Conservation (phyloP, 2,797 vertebrate species). For the Cheirogaleus major region DNA sequence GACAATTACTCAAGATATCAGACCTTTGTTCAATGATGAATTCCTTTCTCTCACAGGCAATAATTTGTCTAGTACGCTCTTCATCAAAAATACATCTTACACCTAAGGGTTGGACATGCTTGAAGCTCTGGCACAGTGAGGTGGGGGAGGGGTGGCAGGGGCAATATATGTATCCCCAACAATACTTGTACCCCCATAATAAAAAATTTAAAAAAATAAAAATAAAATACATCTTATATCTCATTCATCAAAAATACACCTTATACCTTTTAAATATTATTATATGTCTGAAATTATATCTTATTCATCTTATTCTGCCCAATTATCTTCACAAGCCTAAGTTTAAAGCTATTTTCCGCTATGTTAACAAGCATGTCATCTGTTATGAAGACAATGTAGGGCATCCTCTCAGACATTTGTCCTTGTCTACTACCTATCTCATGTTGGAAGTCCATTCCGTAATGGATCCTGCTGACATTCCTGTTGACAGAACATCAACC, state of each 20-base stretch:
- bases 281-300: background rate
- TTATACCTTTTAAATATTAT: background rate
- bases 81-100: background rate
- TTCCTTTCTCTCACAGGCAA: background rate
- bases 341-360: background rate
- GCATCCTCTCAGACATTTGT: background rate
- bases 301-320: background rate
- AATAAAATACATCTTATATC: background rate
- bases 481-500: background rate
- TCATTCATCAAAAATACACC: background rate
- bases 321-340: background rate
- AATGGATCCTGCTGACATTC: background rate
- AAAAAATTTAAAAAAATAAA: too few relatives aligned
- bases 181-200: too few relatives aligned
- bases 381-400: background rate
- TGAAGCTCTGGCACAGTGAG: too few relatives aligned
- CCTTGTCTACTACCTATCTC: background rate
- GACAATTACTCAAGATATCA: slow-evolving; percentile 1
- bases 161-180: too few relatives aligned
- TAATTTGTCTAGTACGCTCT: background rate
- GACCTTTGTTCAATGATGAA: background rate
- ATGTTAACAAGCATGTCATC: background rate
- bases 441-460: background rate
- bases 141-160: too few relatives aligned
- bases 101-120: too few relatives aligned